A percentile compares a stretch with the other conserved stretches of the same genome.
Conservation (phyloP, 1,140 invertebrate species). For the Drosophila sp. region DNA sequence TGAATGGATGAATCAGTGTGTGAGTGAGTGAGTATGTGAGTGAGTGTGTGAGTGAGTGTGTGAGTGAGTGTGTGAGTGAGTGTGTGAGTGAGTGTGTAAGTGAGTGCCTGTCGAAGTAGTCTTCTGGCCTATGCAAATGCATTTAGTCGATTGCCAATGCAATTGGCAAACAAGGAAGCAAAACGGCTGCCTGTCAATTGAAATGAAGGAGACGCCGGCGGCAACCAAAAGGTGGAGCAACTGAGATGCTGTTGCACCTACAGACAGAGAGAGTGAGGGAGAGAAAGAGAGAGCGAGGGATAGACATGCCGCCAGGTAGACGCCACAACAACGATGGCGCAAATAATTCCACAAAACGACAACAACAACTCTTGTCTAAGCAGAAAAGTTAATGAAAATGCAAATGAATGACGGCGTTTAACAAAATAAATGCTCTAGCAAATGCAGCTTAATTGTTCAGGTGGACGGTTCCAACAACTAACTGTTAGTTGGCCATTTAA, state of each 20-base stretch:
- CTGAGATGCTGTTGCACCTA: constrained; percentile 33
- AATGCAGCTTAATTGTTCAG: constrained; percentile 66
- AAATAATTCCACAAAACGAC: constrained; percentile 23
- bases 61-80: constrained; percentile 37
- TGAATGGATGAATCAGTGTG: constrained; percentile 55
- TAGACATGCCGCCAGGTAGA: constrained; percentile 32
- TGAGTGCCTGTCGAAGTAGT: constrained; percentile 21
- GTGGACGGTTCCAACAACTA: constrained; percentile 21
- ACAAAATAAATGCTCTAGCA: constrained; percentile 48
- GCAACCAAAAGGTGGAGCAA: constrained; percentile 37
- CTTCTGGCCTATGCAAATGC: constrained; percentile 62
- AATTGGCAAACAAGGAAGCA: constrained; percentile 76
- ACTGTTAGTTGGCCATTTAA: constrained; percentile 34
- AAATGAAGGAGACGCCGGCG: constrained; percentile 58
- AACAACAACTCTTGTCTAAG: constrained; percentile 11
- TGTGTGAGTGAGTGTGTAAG: constrained; percentile 22
- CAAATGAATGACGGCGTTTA: constrained; percentile 60
- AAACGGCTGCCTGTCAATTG: constrained; percentile 64
- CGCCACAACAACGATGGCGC: neutral
- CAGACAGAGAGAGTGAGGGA: neutral
- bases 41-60: constrained; percentile 25
- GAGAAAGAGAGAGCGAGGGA: constrained; percentile 10
- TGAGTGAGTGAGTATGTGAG: constrained; percentile 31
- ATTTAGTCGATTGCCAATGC: constrained; percentile 64
- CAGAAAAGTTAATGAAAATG: constrained; percentile 62